Evolutionary conservation across 2,797 vertebrate species (phyloP), one percentile per base, ranked within the genome.

Genomic region (Myoxocephalus aenaeus): DNA sequence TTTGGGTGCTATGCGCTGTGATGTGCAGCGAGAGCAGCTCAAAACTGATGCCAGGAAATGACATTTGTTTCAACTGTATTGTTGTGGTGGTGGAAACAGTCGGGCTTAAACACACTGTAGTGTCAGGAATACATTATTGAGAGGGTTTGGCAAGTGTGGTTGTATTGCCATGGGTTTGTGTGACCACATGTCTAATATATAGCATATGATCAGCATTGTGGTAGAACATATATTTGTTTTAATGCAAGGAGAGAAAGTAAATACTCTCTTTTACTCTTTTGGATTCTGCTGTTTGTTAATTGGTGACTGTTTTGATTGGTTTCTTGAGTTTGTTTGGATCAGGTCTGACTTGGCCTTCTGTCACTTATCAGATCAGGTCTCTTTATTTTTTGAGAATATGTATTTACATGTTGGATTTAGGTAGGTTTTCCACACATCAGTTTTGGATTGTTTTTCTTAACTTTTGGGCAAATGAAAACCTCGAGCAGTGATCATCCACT

Each of bases 241-340:
- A 34, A 17, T 51, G 20, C 5, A 46, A 40, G 32, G 32, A 38
- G 0, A 3, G 25, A 65, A 50, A 53, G 34, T 42, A 29, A 65
- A 32, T 32, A 20, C 20, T 15, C 15, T 17, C 29, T 25, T 53
- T 22, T 25, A n/a, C 25, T 65, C 1, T 22, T 59, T 58, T 50
- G 65, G 20, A 64, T 22, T 36, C 44, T 53, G 46, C 29, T 70
- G 44, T 22, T 70, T 3, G 8, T 44, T 65, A 53, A 65, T 22
- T 61, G 44, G 62, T 61, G 56, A 54, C 57, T 57, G 59, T 22
- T 63, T 73, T 58, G 32, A 22, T 63, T 12, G 38, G 10, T 40
- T 40, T 42, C 4, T 42, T 5, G 14, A 44, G 42, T 59, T 32
- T 77, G 50, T 42, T 65, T 58, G 29, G 34, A 74, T 17, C 13